Evolutionary conservation across 2,888 invertebrate species (phyloP).

Genomic region (Phragmatobia fuliginosa): DNA sequence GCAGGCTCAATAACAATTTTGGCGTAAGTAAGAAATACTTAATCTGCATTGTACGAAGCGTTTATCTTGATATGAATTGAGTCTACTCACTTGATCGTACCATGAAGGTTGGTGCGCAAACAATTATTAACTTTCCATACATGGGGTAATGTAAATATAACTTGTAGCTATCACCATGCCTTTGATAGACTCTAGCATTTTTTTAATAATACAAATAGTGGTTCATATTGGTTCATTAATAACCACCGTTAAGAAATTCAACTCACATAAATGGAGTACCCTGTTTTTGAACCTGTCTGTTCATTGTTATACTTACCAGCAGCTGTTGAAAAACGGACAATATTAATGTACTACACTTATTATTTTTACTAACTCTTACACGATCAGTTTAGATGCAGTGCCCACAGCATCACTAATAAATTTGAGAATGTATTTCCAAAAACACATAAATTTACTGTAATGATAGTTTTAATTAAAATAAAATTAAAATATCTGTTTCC

Average conservation of each 20-base stretch:
- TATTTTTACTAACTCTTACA: not conserved
- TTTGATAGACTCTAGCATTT: constrained; percentile 65
- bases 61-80: constrained; percentile 72
- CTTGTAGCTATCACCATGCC: constrained; percentile 63
- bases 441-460: too few species aligned
- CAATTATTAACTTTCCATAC: constrained; percentile 77
- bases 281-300: constrained; percentile 61
- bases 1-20: constrained; percentile 73
- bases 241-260: constrained; percentile 65
- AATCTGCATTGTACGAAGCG: constrained; percentile 69
- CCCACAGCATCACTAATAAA: too few species aligned
- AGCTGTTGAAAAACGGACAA: constrained; percentile 25
- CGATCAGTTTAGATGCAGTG: too few species aligned
- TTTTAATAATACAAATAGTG: constrained; percentile 61
- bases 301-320: constrained; percentile 39
- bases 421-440: too few species aligned
- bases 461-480: too few species aligned
- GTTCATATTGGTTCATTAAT: constrained; percentile 63
- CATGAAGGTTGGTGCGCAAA: constrained; percentile 71
- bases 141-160: constrained; percentile 64
- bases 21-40: constrained; percentile 67
- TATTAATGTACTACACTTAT: not conserved
- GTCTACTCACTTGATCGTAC: constrained; percentile 58
- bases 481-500: too few species aligned
- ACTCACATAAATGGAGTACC: constrained; percentile 62